A percentile compares a stretch with the other conserved stretches of the same genome.
Conservation (phyloP, 2,797 vertebrate genomes). For the Adrianichthys oophorus region DNA sequence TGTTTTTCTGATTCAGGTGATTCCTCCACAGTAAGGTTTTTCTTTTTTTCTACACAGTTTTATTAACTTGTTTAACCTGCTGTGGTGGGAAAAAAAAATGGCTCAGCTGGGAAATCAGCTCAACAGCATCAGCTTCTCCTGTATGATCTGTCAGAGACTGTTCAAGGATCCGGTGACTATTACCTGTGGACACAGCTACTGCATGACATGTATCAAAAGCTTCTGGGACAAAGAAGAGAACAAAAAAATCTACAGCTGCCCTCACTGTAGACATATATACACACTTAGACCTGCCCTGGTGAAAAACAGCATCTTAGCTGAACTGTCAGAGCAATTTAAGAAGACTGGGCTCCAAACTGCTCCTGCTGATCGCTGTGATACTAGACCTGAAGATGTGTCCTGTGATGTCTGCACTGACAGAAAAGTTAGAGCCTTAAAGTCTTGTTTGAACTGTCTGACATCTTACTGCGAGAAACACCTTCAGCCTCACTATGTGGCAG, state of each 20-base stretch:
- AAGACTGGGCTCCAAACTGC: neutral
- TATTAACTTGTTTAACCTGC: neutral
- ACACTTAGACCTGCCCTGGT: too few relatives aligned
- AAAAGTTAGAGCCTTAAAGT: neutral
- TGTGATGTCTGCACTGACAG: conserved; percentile 6
- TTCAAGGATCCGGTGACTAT: too few relatives aligned
- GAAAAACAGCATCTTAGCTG: neutral
- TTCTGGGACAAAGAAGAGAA: neutral
- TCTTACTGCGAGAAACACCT: conserved; percentile 8
- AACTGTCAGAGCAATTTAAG: neutral
- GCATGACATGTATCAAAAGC: too few relatives aligned
- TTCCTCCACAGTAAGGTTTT: too few relatives aligned
- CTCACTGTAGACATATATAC: neutral
- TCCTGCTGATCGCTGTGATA: neutral
- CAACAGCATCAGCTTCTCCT: neutral
- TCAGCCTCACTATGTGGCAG: neutral
- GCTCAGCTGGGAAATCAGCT: neutral
- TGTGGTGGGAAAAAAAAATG: neutral
- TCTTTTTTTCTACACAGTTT: too few relatives aligned
- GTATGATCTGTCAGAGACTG: too few relatives aligned
- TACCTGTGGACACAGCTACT: too few relatives aligned
- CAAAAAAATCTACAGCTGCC: neutral
- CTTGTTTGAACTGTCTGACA: conserved; percentile 2
- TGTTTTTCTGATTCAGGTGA: too few relatives aligned
- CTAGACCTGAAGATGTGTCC: neutral